These are phyloP conservation scores for Myopa testacea DNA, from an alignment of 2,888 invertebrate species.

Conservation along the genomic window DNA sequence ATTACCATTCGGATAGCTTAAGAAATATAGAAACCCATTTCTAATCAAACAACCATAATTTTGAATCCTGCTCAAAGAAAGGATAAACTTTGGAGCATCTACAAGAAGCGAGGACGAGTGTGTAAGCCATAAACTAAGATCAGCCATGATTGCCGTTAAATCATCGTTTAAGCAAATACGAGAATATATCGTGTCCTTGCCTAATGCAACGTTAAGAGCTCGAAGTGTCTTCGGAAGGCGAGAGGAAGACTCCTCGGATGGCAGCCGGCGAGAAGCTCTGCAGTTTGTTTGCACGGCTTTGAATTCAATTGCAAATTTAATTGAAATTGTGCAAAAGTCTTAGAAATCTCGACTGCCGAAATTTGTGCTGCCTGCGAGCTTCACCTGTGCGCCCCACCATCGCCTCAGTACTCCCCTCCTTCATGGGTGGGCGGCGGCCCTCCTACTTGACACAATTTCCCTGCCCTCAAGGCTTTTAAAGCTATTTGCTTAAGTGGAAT, in stretches of 20 bases:
- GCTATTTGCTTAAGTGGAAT: slow-evolving; percentile 40
- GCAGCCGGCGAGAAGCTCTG: not conserved
- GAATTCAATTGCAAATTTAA: slow-evolving; percentile 50
- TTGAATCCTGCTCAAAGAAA: slow-evolving; percentile 17
- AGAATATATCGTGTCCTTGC: slow-evolving; percentile 13
- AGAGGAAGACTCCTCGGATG: not conserved
- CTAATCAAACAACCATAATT: too few relatives aligned
- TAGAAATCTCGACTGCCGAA: slow-evolving; percentile 8
- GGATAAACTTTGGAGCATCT: not conserved
- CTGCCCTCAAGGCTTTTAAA: slow-evolving; percentile 34
- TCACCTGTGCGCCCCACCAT: not conserved
- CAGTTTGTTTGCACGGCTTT: slow-evolving; percentile 2
- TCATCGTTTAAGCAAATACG: slow-evolving; percentile 27
- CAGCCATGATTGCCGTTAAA: slow-evolving; percentile 12
- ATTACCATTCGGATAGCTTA: too few relatives aligned
- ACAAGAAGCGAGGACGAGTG: not conserved
- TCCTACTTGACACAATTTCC: slow-evolving; percentile 32
- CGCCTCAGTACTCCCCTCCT: not conserved
- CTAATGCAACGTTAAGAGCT: not conserved
- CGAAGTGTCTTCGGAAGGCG: not conserved
- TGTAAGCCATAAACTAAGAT: slow-evolving; percentile 18
- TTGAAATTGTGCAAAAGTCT: slow-evolving; percentile 45
- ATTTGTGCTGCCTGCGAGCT: not conserved
- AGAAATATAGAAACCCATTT: too few relatives aligned
- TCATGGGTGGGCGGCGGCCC: not conserved